phyloP scores from a whole-genome alignment of 2,113 vertebrate genomes.

The Toxostoma redivivum region DNA sequence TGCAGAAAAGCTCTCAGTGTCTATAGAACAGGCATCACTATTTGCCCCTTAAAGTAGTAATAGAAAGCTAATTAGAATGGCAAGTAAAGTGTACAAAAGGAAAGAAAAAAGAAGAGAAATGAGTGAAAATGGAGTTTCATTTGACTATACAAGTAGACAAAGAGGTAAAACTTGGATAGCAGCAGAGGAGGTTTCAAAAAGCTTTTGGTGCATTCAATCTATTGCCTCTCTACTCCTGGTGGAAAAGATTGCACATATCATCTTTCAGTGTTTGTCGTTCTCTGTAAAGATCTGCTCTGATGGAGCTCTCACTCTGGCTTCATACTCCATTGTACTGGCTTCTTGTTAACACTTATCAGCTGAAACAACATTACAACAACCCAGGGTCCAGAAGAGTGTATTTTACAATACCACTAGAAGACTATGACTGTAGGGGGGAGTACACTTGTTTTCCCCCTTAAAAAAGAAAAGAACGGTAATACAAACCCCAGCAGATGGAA shows the following conservation, averaged over 20 bases:
- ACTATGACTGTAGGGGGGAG: neutral
- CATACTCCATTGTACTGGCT: neutral
- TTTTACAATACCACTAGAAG: conserved; percentile 9
- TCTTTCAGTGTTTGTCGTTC: conserved; percentile 6
- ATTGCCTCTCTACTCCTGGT: neutral
- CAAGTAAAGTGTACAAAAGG: conserved; percentile 1
- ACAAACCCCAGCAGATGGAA: neutral
- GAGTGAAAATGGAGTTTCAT: neutral
- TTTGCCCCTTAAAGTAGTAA: conserved; percentile 4
- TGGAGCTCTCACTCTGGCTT: conserved; percentile 13
- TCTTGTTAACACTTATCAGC: conserved; percentile 37
- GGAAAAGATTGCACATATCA: conserved; percentile 29
- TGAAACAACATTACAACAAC: conserved; percentile 18
- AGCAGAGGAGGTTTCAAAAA: conserved; percentile 5
- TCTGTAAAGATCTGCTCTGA: conserved; percentile 5
- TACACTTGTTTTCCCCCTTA: neutral
- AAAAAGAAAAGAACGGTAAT: neutral
- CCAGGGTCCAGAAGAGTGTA: neutral
- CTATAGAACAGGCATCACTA: neutral
- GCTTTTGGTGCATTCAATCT: neutral
- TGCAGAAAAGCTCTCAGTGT: neutral
- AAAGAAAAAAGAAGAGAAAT: neutral
- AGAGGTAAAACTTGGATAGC: conserved; percentile 1
- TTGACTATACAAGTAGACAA: conserved; percentile 4
- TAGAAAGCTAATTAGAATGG: conserved; percentile 32